These are phyloP conservation scores for Drosophila cardini DNA, from an alignment of 1,140 invertebrate genomes.

Conservation along the genomic window DNA sequence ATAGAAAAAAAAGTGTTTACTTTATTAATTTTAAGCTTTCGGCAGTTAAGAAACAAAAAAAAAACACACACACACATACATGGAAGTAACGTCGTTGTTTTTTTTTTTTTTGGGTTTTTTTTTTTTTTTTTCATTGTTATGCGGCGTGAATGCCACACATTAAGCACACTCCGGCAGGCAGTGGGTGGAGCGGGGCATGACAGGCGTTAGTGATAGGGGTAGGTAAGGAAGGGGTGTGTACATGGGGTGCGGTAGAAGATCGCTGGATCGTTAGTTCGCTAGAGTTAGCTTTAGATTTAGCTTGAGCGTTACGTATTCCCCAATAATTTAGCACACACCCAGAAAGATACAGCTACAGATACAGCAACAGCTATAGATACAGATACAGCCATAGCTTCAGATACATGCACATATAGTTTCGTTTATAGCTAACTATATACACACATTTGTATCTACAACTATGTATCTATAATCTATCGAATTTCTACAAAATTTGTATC, in stretches of 20 bases:
- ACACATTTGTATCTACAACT: conserved; percentile 10
- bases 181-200: not conserved
- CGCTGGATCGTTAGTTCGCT: conserved; percentile 11
- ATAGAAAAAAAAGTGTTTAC: conserved; percentile 70
- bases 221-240: not conserved
- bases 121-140: conserved; percentile 57
- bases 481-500: conserved; percentile 58
- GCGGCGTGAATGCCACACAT: conserved; percentile 72
- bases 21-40: conserved; percentile 82
- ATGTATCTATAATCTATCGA: conserved; percentile 20
- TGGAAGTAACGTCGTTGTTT: conserved; percentile 3
- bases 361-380: not conserved
- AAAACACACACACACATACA: conserved; percentile 28
- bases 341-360: conserved; percentile 1
- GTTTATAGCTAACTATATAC: conserved; percentile 25
- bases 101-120: conserved; percentile 9
- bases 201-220: not conserved
- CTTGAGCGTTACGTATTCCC: conserved; percentile 30
- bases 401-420: not conserved
- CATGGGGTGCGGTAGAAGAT: not conserved
- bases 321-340: conserved; percentile 3
- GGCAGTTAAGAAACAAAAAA: conserved; percentile 68
- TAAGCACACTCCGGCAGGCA: conserved; percentile 48
- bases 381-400: conserved; percentile 11
- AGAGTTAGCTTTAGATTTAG: conserved; percentile 17